Base-by-base conservation (phyloP, 2,113 vertebrate species). In the Solea senegalensis region DNA sequence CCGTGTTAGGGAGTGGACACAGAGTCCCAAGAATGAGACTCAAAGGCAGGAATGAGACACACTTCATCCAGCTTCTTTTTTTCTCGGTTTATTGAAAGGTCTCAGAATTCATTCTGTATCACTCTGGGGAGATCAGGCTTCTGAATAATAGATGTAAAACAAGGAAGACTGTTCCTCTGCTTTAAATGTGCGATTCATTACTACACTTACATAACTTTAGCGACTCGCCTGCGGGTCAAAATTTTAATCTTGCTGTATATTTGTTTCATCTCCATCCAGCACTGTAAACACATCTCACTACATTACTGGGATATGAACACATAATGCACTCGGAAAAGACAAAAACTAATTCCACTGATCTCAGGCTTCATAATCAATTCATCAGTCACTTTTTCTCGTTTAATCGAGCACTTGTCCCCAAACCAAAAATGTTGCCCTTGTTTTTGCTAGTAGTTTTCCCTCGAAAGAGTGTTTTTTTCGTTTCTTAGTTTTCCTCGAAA, bases 131-230 rank as follows among this genome's bases (percentile, higher is more conserved):
- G 63, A 69, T 11, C 4, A 28, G 21, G 27, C 67, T 77, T 62
- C 60, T 90, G 87, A 90, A 89, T 92, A 88, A 90, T 84, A 74
- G 82, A 92, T 88, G 69, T 74, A 83, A 81, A 86, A 73, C 73
- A 81, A 71, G 71, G 51, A 63, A 72, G 77, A 61, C 48, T 77
- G 48, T 77, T 73, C 58, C 61, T 65, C 56, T 49, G 10, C 56
- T 74, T 61, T 72, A 57, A 57, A 85, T 56, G 46, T 48, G 66
- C 78, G 34, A 74, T 60, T 76, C 70, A 40, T 56, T 52, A 15
- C 73, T 55, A 44, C 43, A 50, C 50, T 68, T 21, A 21, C 26
- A 16, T 51, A 55, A 53, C 67, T 65, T 64, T 27, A 73, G 13
- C 69, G 62, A 50, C 14, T 8, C 28, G 46, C 21, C 16, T 41